Evolutionary conservation across 2,797 vertebrate species (phyloP).

Genomic region (Discoglossus pictus): DNA sequence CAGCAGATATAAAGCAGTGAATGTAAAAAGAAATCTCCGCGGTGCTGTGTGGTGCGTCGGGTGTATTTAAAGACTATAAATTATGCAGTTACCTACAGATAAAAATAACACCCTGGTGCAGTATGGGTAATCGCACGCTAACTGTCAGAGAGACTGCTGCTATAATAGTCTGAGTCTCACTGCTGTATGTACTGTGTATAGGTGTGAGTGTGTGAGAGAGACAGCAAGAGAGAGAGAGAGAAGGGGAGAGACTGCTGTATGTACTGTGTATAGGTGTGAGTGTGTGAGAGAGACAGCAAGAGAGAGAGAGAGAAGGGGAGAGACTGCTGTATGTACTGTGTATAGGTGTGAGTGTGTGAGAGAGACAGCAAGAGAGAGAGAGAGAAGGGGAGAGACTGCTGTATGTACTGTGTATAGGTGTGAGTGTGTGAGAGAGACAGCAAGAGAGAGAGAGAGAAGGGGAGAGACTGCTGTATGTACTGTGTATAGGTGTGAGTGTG

Average conservation of each 20-base stretch:
- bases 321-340: no score
- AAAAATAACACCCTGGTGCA: constrained; percentile 37
- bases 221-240: neutral
- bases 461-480: no score
- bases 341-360: no score
- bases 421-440: no score
- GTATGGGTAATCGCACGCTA: constrained; percentile 27
- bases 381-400: no score
- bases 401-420: no score
- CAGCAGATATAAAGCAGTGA: constrained; percentile 12
- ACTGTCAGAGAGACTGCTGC: neutral
- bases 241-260: constrained; percentile 12
- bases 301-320: constrained; percentile 7
- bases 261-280: no score
- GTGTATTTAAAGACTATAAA: constrained; percentile 42
- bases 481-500: no score
- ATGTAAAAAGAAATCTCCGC: constrained; percentile 4
- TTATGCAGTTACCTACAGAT: constrained; percentile 43
- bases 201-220: neutral
- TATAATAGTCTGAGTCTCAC: constrained; percentile 6
- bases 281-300: no score
- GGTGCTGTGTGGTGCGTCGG: neutral
- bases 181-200: neutral
- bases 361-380: no score
- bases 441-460: no score